A percentile compares a stretch with the other conserved stretches of the same genome.
phyloP scores from a whole-genome alignment of 1,140 invertebrate species.

The Penaeus vannamei region DNA sequence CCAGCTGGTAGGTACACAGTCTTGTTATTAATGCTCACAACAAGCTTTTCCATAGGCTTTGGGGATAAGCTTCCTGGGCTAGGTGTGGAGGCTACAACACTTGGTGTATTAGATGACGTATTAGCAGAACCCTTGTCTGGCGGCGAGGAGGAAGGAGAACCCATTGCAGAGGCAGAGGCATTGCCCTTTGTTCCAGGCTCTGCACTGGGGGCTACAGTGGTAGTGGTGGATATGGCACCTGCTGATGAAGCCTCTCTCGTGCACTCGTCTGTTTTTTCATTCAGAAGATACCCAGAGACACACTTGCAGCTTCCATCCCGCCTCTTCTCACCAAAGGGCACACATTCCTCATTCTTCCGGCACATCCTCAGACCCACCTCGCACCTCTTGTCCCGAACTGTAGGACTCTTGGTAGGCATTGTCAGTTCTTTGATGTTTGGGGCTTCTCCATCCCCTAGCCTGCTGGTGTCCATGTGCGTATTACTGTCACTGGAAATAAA shows the following conservation, averaged over 20 bases:
- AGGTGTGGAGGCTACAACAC: neutral
- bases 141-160: conserved; percentile 75
- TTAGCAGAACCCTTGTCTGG: conserved; percentile 67
- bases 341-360: conserved; percentile 70
- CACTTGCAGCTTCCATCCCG: conserved; percentile 81
- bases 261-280: conserved; percentile 21
- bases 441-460: neutral
- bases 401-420: neutral
- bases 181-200: neutral
- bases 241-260: neutral
- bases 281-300: conserved; percentile 3
- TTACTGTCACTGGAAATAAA: no score
- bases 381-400: conserved; percentile 66
- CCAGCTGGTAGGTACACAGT: conserved; percentile 10
- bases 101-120: conserved; percentile 18
- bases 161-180: conserved; percentile 71
- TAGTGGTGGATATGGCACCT: neutral
- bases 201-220: neutral
- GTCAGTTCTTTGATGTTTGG: neutral
- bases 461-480: neutral
- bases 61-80: conserved; percentile 84
- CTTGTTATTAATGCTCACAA: conserved; percentile 54
- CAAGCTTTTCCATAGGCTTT: conserved; percentile 77
- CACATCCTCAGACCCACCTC: conserved; percentile 70
- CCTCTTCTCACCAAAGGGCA: conserved; percentile 69